Evolutionary conservation across 2,113 vertebrate species (phyloP), one percentile per base, ranked within the genome.

Genomic region (Cyphomyrus discorhynchus): DNA sequence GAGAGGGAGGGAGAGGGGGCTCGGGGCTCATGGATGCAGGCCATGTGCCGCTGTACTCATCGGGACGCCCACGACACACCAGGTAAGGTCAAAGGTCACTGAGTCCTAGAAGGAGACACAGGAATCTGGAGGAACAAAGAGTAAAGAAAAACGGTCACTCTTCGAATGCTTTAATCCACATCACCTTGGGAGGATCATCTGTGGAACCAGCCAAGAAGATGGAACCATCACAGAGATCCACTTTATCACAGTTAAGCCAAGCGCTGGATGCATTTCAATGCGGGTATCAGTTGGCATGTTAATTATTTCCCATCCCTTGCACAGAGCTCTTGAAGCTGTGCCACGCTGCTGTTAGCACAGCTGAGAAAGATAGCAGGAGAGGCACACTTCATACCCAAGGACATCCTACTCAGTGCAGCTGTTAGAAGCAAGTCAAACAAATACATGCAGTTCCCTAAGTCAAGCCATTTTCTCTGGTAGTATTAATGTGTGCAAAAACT

Each of bases 1-100:
- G 97, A 97, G 35, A 98, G 97, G 88, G 97, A 97, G 3, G 98
- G 98, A 46, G 98, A 98, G 0, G 97, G 97, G 46, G 97, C 97
- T 74, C 97, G 96, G 88, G 97, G 95, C 92, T 98, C 97, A 89
- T 98, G 97, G 92, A 98, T 92, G 90, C 97, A 97, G 88, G 98
- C 98, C 98, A 98, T 98, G 90, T 91, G 90, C 53, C 82, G 89
- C 89, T 91, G 77, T 84, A 88, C 92, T 93, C 94, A 91, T 93
- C 91, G 83, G 91, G 92, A 91, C 74, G 35, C 31, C 19, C 35
- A 42, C 74, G 5, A 42, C 74, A 17, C 74, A 7, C 74, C 70
- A 19, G 35, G 74, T 80, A 42, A 42, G 74, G 66, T 74, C 66
- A 74, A 74, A 74, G 0, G 66, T 74, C 66, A 3, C 66, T 13